phyloP scores from a whole-genome alignment of 2,113 vertebrate genomes.

The Syngnathus floridae region DNA sequence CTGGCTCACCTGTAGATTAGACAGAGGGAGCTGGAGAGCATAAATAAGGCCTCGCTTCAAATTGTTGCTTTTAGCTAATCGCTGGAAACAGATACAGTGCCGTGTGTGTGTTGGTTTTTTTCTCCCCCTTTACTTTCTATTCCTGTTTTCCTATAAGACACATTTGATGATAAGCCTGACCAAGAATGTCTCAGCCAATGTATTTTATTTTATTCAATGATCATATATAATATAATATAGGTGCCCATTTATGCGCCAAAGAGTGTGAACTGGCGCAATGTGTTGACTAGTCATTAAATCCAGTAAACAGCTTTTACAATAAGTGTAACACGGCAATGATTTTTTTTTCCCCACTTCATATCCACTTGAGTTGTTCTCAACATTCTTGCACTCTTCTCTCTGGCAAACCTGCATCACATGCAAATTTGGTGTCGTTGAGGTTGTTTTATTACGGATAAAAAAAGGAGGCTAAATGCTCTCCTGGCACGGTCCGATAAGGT shows the following conservation, averaged over 20 bases:
- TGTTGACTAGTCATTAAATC: too few species aligned
- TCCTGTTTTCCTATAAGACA: too few species aligned
- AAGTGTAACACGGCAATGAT: too few species aligned
- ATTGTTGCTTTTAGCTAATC: constrained; percentile 17
- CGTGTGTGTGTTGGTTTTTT: neutral
- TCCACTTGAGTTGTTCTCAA: neutral
- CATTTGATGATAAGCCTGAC: too few species aligned
- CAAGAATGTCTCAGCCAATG: too few species aligned
- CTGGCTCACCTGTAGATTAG: constrained; percentile 65
- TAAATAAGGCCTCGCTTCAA: constrained; percentile 36
- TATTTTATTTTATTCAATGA: too few species aligned
- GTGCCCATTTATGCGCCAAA: too few species aligned
- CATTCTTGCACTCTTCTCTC: neutral
- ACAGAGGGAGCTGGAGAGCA: constrained; percentile 49
- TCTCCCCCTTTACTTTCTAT: too few species aligned
- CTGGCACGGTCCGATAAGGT: constrained; percentile 64
- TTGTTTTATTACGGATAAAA: constrained; percentile 39
- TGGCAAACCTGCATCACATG: constrained; percentile 19
- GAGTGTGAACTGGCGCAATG: too few species aligned
- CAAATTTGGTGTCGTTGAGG: constrained; percentile 31
- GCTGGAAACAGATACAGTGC: constrained; percentile 12
- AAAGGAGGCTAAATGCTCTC: constrained; percentile 46
- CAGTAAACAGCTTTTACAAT: too few species aligned
- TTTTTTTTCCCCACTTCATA: too few species aligned
- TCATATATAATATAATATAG: too few species aligned